These are phyloP conservation scores for Ischnura elegans DNA, from an alignment of 2,888 invertebrate genomes.

Conservation along the genomic window DNA sequence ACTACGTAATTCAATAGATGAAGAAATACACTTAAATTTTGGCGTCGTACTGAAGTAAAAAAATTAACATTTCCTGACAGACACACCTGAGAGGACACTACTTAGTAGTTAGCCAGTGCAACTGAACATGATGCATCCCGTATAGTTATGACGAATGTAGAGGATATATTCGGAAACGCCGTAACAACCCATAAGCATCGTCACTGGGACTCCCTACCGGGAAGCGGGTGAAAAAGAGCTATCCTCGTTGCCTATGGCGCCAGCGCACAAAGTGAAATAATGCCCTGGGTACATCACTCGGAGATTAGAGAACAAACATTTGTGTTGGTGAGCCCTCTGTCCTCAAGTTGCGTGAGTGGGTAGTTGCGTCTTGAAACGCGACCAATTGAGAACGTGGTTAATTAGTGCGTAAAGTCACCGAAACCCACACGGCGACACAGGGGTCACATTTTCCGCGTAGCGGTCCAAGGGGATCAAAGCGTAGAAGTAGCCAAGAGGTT, in stretches of 20 bases:
- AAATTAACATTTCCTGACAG: too few species aligned
- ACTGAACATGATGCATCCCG: not conserved
- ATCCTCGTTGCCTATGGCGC: not conserved
- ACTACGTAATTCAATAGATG: too few species aligned
- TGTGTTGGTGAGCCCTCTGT: not conserved
- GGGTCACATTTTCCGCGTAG: too few species aligned
- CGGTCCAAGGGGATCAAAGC: too few species aligned
- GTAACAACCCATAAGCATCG: not conserved
- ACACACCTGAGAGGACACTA: too few species aligned
- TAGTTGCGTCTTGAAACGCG: too few species aligned
- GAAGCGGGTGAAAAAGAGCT: not conserved
- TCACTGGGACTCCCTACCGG: not conserved
- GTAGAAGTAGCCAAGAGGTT: too few species aligned
- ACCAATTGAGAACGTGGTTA: not conserved
- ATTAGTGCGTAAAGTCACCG: not conserved
- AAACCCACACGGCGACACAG: too few species aligned
- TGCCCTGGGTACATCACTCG: not conserved
- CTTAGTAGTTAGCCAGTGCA: too few species aligned
- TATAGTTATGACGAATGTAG: not conserved
- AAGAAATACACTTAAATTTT: too few species aligned
- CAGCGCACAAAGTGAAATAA: conserved; percentile 10
- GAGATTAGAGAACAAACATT: not conserved
- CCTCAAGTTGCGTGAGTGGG: too few species aligned
- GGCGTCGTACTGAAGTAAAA: too few species aligned
- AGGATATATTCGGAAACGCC: not conserved